Base-by-base conservation (phyloP, 92 coral and sea anemone species). In the Siderastrea radians region DNA sequence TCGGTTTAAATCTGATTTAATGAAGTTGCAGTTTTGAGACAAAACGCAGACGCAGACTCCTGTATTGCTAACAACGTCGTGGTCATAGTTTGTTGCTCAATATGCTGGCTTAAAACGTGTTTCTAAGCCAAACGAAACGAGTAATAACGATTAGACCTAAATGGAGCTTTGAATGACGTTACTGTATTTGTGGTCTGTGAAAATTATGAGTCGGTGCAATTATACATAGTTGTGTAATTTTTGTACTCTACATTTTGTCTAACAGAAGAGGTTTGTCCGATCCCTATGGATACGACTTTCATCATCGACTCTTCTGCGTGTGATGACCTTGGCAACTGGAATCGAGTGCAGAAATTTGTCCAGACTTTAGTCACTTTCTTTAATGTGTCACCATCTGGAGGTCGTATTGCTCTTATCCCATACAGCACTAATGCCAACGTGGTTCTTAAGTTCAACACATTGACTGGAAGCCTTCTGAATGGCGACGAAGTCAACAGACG, bases 301-400 rank as follows among this genome's bases (percentile, higher is more conserved):
- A 75, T 94, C 70, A 89, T 94, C 76, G 97, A 94, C 80, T 92
- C 97, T 3, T 94, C 97, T 1, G 91, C 91, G 10, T 92, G 97
- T 69, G 92, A 89, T 70, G 95, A 94, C 38, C 83, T 80, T 71
- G 79, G 92, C 72, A 86, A 94, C 84, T 94, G 93, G 66, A 89
- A 92, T 82, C 77, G 92, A 68, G 85, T 94, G 38, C 62, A 87
- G 62, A 92, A 92, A 70, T 75, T 92, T 74, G 87, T 94, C 57
- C 95, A 94, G 63, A 85, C 72, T 17, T 87, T 92, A 44, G 72
- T 92, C 58, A 84, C 84, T 5, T 88, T 86, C 10, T 94, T 88
- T 77, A 86, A 94, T 7, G 92, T 94, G 80, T 92, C 97, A 3
- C 87, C 85, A 46, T 59, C 81, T 55, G 89, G 79, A 63, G 92